Evolutionary conservation across 2,888 invertebrate species (phyloP).

Genomic region (Eumerus sabulonum): DNA sequence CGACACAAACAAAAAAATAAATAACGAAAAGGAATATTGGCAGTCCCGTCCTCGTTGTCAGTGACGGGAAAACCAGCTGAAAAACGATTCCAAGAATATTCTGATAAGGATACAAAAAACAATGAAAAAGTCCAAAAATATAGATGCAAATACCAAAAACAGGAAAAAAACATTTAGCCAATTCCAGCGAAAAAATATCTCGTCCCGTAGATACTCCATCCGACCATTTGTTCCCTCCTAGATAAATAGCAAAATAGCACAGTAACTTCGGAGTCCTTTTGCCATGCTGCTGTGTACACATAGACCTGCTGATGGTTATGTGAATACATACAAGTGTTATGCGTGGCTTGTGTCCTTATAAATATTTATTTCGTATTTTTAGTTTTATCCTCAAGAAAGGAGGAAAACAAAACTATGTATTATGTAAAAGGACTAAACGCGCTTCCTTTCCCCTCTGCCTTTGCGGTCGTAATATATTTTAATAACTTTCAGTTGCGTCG

Average conservation of each 20-base stretch:
- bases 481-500: conserved; percentile 37
- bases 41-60: not conserved
- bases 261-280: conserved; percentile 20
- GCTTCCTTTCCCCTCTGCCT: not conserved
- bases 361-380: conserved; percentile 62
- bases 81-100: conserved; percentile 4
- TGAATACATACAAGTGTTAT: not conserved
- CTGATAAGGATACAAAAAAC: conserved; percentile 1
- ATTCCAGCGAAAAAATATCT: conserved; percentile 9
- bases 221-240: conserved; percentile 40
- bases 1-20: conserved; percentile 6
- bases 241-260: conserved; percentile 45
- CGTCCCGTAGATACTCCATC: conserved; percentile 15
- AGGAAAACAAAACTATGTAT: not conserved
- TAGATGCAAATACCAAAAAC: not conserved
- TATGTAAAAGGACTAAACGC: too few species aligned
- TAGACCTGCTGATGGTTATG: not conserved
- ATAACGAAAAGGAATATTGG: not conserved
- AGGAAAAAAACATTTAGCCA: conserved; percentile 12
- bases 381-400: conserved; percentile 32
- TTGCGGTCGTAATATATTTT: conserved; percentile 34
- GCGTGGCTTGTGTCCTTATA: conserved; percentile 34
- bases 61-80: too few species aligned
- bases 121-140: not conserved
- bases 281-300: not conserved